phyloP scores from a whole-genome alignment of 2,888 invertebrate genomes.

The Liposcelis brunnea region DNA sequence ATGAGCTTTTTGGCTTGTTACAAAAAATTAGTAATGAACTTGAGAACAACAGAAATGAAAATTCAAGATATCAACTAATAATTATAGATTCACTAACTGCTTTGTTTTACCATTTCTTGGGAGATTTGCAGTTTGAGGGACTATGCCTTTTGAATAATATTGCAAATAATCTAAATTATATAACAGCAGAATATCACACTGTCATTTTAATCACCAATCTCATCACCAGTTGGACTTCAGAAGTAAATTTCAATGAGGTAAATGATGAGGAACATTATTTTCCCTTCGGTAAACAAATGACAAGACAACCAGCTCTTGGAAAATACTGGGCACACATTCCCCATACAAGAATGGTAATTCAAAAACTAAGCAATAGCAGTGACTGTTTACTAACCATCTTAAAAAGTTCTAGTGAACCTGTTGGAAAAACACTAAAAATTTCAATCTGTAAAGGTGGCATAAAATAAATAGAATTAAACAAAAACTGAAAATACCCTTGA shows the following conservation, averaged over 20 bases:
- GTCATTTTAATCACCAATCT: background rate
- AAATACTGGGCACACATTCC: conserved; percentile 2
- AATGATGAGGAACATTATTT: background rate
- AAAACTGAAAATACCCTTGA: background rate
- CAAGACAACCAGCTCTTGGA: background rate
- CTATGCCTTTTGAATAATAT: background rate
- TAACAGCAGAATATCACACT: background rate
- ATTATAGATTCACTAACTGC: conserved; percentile 1
- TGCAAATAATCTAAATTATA: background rate
- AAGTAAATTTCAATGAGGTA: too few species aligned
- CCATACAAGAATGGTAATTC: background rate
- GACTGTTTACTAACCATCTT: background rate
- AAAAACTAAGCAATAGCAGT: background rate
- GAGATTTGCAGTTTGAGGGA: background rate
- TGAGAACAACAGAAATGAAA: too few species aligned
- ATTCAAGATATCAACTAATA: background rate
- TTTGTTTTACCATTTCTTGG: conserved; percentile 1
- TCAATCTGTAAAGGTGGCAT: background rate
- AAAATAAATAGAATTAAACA: background rate
- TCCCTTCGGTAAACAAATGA: too few species aligned
- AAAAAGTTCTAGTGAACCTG: background rate
- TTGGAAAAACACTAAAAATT: background rate
- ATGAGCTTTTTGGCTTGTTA: background rate
- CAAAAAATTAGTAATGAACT: background rate
- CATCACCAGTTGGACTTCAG: background rate